phyloP scores from a whole-genome alignment of 2,797 vertebrate species.

The Pangasius djambal region DNA sequence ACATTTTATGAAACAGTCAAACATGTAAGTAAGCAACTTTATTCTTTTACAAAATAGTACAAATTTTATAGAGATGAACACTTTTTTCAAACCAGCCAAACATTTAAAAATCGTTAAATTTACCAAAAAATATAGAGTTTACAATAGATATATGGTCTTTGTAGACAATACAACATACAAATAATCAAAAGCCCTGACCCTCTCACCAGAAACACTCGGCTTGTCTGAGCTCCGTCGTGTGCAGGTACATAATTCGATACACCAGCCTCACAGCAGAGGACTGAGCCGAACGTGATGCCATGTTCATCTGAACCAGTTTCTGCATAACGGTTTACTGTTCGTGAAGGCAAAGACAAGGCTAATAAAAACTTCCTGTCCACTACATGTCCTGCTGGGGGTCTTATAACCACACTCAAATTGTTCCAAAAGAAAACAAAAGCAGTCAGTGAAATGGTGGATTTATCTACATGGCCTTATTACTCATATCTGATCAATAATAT shows the following conservation, averaged over 20 bases:
- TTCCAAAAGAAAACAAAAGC: neutral
- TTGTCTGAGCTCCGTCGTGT: slow-evolving; percentile 45
- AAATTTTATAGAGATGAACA: slow-evolving; percentile 61
- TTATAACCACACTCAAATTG: slow-evolving; percentile 8
- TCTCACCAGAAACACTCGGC: slow-evolving; percentile 43
- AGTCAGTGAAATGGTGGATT: slow-evolving; percentile 9
- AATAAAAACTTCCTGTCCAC: slow-evolving; percentile 22
- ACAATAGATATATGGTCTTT: slow-evolving; percentile 61
- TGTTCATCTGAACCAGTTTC: neutral
- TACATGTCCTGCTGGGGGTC: slow-evolving; percentile 26
- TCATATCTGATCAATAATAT: neutral
- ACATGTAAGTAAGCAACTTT: slow-evolving; percentile 59
- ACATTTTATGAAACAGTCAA: neutral
- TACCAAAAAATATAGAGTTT: slow-evolving; percentile 60
- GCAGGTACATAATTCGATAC: slow-evolving; percentile 19
- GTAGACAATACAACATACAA: slow-evolving; percentile 56
- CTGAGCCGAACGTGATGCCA: neutral
- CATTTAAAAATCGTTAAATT: slow-evolving; percentile 58
- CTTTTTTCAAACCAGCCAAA: slow-evolving; percentile 56
- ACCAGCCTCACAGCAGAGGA: neutral
- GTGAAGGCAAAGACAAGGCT: slow-evolving; percentile 18
- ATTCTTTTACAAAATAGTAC: slow-evolving; percentile 64
- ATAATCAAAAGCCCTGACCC: slow-evolving; percentile 50
- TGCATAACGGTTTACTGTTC: neutral
- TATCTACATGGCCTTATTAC: slow-evolving; percentile 16